Base-by-base conservation (phyloP, 2,888 invertebrate genomes). In the Hypena proboscidalis region DNA sequence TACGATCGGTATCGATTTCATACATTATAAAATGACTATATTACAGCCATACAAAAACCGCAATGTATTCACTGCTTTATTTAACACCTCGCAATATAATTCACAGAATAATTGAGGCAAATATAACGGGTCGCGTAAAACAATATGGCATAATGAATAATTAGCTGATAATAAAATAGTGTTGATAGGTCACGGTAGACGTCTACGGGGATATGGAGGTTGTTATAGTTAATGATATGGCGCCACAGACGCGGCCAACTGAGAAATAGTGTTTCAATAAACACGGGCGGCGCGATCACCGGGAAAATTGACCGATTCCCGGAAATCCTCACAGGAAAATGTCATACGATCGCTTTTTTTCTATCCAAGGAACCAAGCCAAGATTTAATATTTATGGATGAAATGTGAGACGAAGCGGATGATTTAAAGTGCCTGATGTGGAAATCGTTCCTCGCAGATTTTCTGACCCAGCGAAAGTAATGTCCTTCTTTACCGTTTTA, bases 381-480 rank as follows among this genome's bases (percentile, higher is more conserved):
- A 85, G 83, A 85, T 89, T 90, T 90, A 89, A 89, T 89, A 90
- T 90, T 90, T 90, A 90, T 89, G 84, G 89, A 85, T 85, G 87
- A 88, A 89, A 87, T 87, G 87, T 90, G 85, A 88, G 81, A 82
- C 88, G 80, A 74, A 82, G 88, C 88, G 85, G 68, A 88, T 89
- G 90, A 90, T 90, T 89, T 89, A 87, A 88, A 89, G 83, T 86
- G 84, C 84, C 84, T 85, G 85, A 90, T 84, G 90, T 88, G 86
- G 83, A 88, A 90, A 89, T 86, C 78, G 85, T 83, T 85, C 74
- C 76, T 84, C 83, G 82, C 83, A 86, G 86, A 88, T 89, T 89
- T 89, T 88, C 85, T 89, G 89, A 89, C 87, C 89, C 86, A 81
- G 72, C 83, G 84, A 85, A 80, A 84, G 82, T 85, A 83, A 85